Evolutionary conservation across 2,888 invertebrate species (phyloP), one percentile per base, ranked within the genome.

Genomic region (Spilosoma lubricipeda): DNA sequence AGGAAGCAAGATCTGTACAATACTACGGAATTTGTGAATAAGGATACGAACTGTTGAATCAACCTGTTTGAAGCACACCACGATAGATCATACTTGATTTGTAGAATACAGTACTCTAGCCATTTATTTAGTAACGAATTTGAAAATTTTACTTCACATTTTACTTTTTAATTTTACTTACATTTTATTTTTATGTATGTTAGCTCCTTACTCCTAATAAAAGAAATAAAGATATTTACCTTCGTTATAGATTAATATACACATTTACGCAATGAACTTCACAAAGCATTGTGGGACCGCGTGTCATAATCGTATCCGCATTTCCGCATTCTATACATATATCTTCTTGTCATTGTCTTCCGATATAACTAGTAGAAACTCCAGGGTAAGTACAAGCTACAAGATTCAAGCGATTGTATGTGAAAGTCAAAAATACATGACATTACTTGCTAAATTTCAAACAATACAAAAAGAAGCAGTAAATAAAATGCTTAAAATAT

Each of bases 341-440:
- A 23, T 74, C 74, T 82, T 79, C 79, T 68, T 42, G 45, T 39
- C 68, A 80, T 78, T 84, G 77, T 84, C 65, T 84, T 79, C 79
- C 70, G 76, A 83, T 68, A 20, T 66, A 70, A 72, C 71, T 76
- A 56, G 67, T 27, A 67, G 23, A 56, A 70, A 39, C 2, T 48
- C 33, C 36, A 11, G 1, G 39, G 27, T n/a, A n/a, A n/a, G n/a
- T 20, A 5, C 36, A 77, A 82, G 76, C 70, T 39, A 74, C 2
- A 70, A 5, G 15, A 1, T 15, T 11, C 59, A 7, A 56, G 73
- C 70, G 59, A 48, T 64, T 42, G 67, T n/a, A 67, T 59, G 30
- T 8, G 30, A 30, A 63, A 8, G 11, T 1, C 13, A 7, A 63
- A 63, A 63, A 30, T 48, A 48, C 20, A 48, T 20, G 48, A 48